Conservation (phyloP, 2,797 vertebrate species). For the Characodon lateralis region DNA sequence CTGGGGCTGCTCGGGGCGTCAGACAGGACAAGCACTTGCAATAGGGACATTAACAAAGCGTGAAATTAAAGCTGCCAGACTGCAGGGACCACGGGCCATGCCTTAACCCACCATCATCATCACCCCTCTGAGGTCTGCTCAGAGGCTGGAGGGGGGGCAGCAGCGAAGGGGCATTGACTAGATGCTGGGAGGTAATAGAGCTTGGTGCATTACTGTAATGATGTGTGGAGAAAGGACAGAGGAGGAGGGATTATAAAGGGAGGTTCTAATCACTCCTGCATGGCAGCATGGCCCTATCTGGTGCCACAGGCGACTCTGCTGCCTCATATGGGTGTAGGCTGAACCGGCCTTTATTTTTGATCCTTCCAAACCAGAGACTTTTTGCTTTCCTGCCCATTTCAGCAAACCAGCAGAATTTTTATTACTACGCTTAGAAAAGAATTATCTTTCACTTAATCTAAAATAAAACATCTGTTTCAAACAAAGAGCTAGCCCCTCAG, state of each 20-base stretch:
- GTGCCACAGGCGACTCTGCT: slow-evolving; percentile 29
- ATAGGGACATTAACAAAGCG: slow-evolving; percentile 83
- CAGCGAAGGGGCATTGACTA: slow-evolving; percentile 43
- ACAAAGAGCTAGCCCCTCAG: not conserved
- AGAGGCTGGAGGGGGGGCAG: slow-evolving; percentile 44
- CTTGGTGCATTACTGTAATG: slow-evolving; percentile 80
- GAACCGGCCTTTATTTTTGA: not conserved
- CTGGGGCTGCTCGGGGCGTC: slow-evolving; percentile 60
- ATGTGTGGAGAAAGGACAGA: slow-evolving; percentile 79
- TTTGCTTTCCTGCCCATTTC: not conserved
- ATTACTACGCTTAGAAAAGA: not conserved
- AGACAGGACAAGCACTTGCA: slow-evolving; percentile 59
- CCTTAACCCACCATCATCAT: slow-evolving; percentile 59
- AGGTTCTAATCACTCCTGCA: slow-evolving; percentile 70
- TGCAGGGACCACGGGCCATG: slow-evolving; percentile 63
- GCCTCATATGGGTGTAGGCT: slow-evolving; percentile 16
- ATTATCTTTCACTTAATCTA: no score
- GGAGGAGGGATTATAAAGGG: slow-evolving; percentile 67
- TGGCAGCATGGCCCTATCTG: slow-evolving; percentile 62
- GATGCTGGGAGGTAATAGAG: slow-evolving; percentile 79
- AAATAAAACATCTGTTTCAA: not conserved
- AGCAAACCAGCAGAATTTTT: not conserved
- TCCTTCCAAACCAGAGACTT: not conserved
- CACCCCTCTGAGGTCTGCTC: slow-evolving; percentile 60
- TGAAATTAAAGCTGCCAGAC: slow-evolving; percentile 83